These are phyloP conservation scores for Drosophila quinaria DNA, from an alignment of 2,888 invertebrate species.

Conservation along the genomic window DNA sequence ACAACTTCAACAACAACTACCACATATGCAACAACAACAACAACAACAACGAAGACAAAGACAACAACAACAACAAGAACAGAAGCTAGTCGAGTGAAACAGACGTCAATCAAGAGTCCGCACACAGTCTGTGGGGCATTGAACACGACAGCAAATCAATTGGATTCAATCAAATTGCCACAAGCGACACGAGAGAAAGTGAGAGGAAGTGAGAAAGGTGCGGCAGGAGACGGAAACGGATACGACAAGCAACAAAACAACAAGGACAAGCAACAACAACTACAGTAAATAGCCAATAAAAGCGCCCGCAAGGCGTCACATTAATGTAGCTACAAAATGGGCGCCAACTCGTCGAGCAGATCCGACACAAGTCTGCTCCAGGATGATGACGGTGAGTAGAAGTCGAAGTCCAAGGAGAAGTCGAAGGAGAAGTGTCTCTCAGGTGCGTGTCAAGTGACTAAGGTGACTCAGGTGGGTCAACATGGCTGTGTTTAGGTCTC, in stretches of 20 bases:
- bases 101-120: slow-evolving; percentile 28
- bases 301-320: slow-evolving; percentile 43
- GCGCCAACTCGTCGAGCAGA: slow-evolving; percentile 85
- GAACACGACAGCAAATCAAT: slow-evolving; percentile 54
- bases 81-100: slow-evolving; percentile 14
- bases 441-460: neutral
- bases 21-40: slow-evolving; percentile 2
- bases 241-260: slow-evolving; percentile 14
- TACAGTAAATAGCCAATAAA: slow-evolving; percentile 36
- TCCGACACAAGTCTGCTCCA: slow-evolving; percentile 83
- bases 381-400: slow-evolving; percentile 85
- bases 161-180: slow-evolving; percentile 56
- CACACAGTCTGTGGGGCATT: slow-evolving; percentile 3
- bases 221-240: slow-evolving; percentile 16
- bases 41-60: slow-evolving; percentile 6
- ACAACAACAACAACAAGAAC: neutral
- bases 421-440: neutral
- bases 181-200: slow-evolving; percentile 20
- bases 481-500: neutral
- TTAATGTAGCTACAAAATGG: slow-evolving; percentile 82
- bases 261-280: slow-evolving; percentile 4
- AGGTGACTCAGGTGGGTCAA: neutral
- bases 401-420: no score
- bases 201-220: neutral
- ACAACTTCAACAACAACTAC: neutral